Base-by-base conservation (phyloP, 1,140 invertebrate genomes). In the Drosophila ironensis region DNA sequence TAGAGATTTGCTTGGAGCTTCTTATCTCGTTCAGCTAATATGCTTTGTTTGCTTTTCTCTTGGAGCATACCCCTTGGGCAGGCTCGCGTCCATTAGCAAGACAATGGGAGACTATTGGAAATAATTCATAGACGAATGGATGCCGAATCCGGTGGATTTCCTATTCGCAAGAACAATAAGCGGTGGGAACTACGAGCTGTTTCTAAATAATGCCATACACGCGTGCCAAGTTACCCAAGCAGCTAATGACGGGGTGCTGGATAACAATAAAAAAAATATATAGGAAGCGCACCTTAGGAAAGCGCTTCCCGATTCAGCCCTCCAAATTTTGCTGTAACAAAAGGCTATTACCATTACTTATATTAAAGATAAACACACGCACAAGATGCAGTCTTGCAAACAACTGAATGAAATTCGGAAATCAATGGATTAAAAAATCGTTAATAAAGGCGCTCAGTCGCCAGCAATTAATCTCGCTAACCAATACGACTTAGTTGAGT, bases 81-180 rank as follows among this genome's bases (percentile, higher is more conserved):
- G 14, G n/a, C 19, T 11, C 35, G n/a, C n/a, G 22, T 22, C 52
- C 35, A 59, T 57, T 56, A 57, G 33, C 56, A 41, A n/a, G n/a
- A 59, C 52, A 60, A 60, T 60, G 19, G 56, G 12, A n/a, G 20
- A n/a, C 30, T 33, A 14, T 33, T 41, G 5, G 19, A 24, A 33
- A 28, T 42, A 30, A 42, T 11, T 57, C 56, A 25, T 19, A 33
- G 14, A 16, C 33, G 22, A 28, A 30, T 53, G 33, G 17, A 24
- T 19, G 24, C n/a, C 19, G 37, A 19, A 22, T 27, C 11, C 17
- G 7, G 4, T n/a, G 4, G 24, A 17, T 27, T 24, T 60, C 17
- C 28, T 28, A 38, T 33, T 28, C 17, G 19, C 4, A 14, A 63
- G 57, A 63, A 63, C 60, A 64, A 64, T 64, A 42, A 22, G n/a